These are phyloP conservation scores for Trachurus trachurus DNA, from an alignment of 2,797 vertebrate species.

Conservation along the genomic window DNA sequence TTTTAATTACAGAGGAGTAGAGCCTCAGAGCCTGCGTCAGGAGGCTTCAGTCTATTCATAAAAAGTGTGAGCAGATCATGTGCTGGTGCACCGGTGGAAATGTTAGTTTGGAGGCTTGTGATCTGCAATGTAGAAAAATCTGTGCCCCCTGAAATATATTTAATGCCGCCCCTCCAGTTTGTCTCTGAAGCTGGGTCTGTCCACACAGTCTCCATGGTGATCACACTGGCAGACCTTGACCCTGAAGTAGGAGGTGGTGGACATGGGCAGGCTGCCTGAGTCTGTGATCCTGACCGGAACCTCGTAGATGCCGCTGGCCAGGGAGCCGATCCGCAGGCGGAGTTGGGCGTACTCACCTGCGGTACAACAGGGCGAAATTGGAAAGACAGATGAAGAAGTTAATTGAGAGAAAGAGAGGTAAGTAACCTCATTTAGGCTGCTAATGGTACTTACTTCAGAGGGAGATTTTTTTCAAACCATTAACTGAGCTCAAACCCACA, in stretches of 20 bases:
- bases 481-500: neutral
- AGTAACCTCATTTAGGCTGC: neutral
- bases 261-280: conserved; percentile 95
- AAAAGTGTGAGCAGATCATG: no score
- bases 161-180: no score
- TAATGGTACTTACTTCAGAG: neutral
- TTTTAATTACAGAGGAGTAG: no score
- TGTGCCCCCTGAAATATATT: no score
- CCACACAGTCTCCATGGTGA: conserved; percentile 95
- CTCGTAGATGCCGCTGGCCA: conserved; percentile 94
- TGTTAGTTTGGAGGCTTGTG: no score
- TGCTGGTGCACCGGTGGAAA: no score
- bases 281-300: conserved; percentile 97
- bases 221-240: conserved; percentile 98
- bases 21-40: no score
- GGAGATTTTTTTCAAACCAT: no score
- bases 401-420: neutral
- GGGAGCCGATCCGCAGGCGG: conserved; percentile 90
- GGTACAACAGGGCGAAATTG: conserved; percentile 2
- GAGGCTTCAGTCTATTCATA: no score
- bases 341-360: conserved; percentile 94
- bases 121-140: no score
- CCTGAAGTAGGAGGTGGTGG: conserved; percentile 92
- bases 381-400: neutral
- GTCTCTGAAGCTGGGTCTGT: no score